Evolutionary conservation across 1,140 invertebrate genomes (phyloP).

Genomic region (Heliothis subflexa): DNA sequence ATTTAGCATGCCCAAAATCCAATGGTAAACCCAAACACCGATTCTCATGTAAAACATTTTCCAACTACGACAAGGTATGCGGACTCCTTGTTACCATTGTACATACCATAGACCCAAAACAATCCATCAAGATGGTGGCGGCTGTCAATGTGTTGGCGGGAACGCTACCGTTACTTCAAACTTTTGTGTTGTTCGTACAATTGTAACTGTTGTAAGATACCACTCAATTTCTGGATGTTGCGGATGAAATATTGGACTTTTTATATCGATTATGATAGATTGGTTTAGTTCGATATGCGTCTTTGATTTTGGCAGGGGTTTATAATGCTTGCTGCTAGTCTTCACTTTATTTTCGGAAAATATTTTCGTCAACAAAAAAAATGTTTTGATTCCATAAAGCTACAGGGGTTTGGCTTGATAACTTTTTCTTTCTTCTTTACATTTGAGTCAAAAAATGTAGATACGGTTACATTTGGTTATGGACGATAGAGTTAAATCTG

Average conservation of each 20-base stretch:
- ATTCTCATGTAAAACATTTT: slow-evolving; percentile 25
- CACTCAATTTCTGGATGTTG: slow-evolving; percentile 22
- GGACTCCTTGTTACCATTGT: slow-evolving; percentile 6
- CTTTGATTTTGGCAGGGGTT: slow-evolving; percentile 6
- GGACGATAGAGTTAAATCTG: too few species aligned
- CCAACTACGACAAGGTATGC: slow-evolving; percentile 1
- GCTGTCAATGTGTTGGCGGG: slow-evolving; percentile 23
- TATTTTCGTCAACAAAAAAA: too few species aligned
- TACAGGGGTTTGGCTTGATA: too few species aligned
- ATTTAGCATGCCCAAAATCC: slow-evolving; percentile 4
- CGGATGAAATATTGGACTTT: slow-evolving; percentile 11
- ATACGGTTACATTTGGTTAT: too few species aligned
- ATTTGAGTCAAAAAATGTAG: too few species aligned
- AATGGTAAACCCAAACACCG: background rate
- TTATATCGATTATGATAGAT: slow-evolving; percentile 24
- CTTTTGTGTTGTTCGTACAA: slow-evolving; percentile 14
- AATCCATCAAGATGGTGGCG: slow-evolving; percentile 21
- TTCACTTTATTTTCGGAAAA: too few species aligned
- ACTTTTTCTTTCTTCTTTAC: too few species aligned
- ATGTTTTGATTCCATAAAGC: too few species aligned
- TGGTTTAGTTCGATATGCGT: slow-evolving; percentile 8
- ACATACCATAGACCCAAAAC: slow-evolving; percentile 28
- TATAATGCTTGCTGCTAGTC: background rate
- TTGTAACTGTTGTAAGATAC: slow-evolving; percentile 34
- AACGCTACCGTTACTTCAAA: slow-evolving; percentile 33